A percentile compares a stretch with the other conserved stretches of the same genome.
Conservation (phyloP, 2,797 vertebrate species). For the Uromys caudimaculatus region DNA sequence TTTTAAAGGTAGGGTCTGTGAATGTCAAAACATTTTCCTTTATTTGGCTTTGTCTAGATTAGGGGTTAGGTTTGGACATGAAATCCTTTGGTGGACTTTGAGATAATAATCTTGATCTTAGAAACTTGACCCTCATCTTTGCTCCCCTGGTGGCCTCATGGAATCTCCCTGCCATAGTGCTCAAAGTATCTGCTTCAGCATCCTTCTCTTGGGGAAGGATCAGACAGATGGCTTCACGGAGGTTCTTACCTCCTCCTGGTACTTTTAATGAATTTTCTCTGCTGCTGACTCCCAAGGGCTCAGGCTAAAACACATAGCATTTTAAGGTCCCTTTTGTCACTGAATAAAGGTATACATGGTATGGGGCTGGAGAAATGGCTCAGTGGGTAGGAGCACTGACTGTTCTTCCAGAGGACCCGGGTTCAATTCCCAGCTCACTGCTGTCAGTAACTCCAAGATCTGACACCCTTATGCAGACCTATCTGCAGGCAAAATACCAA, state of each 20-base stretch:
- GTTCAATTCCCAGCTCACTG: not conserved
- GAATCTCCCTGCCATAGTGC: not conserved
- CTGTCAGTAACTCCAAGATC: not conserved
- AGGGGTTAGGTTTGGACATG: constrained; percentile 66
- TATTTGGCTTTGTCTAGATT: constrained; percentile 64
- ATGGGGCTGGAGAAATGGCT: not conserved
- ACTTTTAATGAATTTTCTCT: not conserved
- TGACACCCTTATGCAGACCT: not conserved
- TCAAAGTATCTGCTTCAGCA: not conserved
- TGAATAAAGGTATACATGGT: not conserved
- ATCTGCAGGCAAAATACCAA: not conserved
- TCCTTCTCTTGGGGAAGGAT: not conserved
- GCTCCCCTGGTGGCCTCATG: not conserved
- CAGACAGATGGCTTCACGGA: not conserved
- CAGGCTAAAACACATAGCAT: not conserved
- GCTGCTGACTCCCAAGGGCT: not conserved
- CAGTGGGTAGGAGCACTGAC: not conserved
- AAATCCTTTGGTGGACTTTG: constrained; percentile 69
- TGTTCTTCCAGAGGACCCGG: not conserved
- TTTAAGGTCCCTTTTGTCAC: not conserved
- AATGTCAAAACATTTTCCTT: constrained; percentile 58
- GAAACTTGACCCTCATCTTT: constrained; percentile 53
- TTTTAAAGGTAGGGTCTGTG: not conserved
- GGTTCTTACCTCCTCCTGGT: not conserved
- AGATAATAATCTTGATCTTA: constrained; percentile 58